These are phyloP conservation scores for Magallana ariakensis DNA, from an alignment of 1,140 invertebrate genomes.

Conservation along the genomic window DNA sequence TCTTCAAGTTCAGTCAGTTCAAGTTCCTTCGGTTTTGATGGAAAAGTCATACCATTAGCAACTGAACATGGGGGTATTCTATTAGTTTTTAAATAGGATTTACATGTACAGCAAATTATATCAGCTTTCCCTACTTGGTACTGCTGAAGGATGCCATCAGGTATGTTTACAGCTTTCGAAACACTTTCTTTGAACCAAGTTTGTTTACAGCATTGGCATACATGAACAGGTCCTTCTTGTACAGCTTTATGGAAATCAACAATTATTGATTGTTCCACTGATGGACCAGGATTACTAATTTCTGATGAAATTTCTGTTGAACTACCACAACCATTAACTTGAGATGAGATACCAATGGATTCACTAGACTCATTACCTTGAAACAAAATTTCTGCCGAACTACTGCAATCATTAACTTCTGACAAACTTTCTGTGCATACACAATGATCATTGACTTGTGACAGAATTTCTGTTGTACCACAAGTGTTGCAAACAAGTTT, in stretches of 20 bases:
- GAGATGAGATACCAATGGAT: no score
- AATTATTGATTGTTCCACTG: not conserved
- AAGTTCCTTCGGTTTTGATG: slow-evolving; percentile 45
- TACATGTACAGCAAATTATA: slow-evolving; percentile 52
- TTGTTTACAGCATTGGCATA: slow-evolving; percentile 54
- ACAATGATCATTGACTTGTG: no score
- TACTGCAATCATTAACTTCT: no score
- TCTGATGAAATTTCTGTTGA: no score
- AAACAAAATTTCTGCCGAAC: no score
- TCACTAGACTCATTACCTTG: no score
- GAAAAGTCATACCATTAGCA: slow-evolving; percentile 57
- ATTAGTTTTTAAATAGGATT: not conserved
- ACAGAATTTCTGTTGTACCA: no score
- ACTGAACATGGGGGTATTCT: slow-evolving; percentile 47
- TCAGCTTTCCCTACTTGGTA: not conserved
- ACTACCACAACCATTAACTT: no score
- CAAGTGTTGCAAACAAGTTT: no score
- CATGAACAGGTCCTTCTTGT: slow-evolving; percentile 30
- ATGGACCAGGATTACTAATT: no score
- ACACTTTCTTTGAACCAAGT: slow-evolving; percentile 55
- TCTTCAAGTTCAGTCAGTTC: slow-evolving; percentile 53
- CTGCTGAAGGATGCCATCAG: not conserved
- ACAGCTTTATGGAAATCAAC: slow-evolving; percentile 28
- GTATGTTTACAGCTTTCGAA: not conserved
- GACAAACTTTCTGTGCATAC: no score